Conservation (phyloP, 1,140 invertebrate genomes). For the Mycetomoellerius zeteki region DNA sequence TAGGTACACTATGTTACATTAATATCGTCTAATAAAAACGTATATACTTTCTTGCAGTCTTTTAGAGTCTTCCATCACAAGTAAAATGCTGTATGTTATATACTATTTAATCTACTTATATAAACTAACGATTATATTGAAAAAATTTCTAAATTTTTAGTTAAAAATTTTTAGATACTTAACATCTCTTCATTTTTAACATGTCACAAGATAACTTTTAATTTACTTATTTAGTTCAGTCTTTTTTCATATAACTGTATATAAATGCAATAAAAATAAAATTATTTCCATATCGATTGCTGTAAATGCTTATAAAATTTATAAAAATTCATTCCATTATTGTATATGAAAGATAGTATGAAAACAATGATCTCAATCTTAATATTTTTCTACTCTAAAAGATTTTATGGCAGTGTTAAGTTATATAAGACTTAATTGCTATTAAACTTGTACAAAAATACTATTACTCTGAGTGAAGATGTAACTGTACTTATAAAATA, state of each 20-base stretch:
- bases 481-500: constrained; percentile 13
- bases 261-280: constrained; percentile 26
- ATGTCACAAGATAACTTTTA: not conserved
- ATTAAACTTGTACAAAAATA: constrained; percentile 46
- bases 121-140: constrained; percentile 37
- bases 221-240: constrained; percentile 16
- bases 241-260: not conserved
- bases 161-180: constrained; percentile 1
- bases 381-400: constrained; percentile 31
- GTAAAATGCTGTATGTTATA: constrained; percentile 6
- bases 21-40: constrained; percentile 38
- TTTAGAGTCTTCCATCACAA: constrained; percentile 65
- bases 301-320: constrained; percentile 40
- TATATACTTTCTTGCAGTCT: constrained; percentile 27
- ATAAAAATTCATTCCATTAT: constrained; percentile 22
- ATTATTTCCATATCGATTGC: not conserved
- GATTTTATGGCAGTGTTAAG: not conserved
- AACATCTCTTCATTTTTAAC: constrained; percentile 42
- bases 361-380: constrained; percentile 32
- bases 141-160: not conserved
- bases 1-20: not conserved
- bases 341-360: not conserved
- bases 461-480: not conserved
- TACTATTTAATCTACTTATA: constrained; percentile 27
- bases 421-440: constrained; percentile 24